These are phyloP conservation scores for Aphelinus atriplicis DNA, from an alignment of 1,140 invertebrate genomes.

Conservation along the genomic window DNA sequence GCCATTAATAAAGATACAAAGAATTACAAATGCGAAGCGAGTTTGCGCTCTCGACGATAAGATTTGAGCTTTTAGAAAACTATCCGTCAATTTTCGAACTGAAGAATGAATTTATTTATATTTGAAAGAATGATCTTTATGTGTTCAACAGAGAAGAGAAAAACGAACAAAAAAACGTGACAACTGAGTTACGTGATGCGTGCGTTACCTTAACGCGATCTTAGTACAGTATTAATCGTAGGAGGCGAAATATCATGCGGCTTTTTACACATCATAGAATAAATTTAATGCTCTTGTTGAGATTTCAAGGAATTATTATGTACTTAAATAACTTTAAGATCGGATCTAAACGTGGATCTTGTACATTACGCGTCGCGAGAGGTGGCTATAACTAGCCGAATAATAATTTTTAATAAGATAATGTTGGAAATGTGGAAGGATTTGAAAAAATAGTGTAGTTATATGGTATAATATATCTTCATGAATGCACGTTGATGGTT, in stretches of 20 bases:
- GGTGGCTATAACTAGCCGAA: constrained; percentile 15
- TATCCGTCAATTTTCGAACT: constrained; percentile 19
- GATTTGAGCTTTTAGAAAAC: constrained; percentile 20
- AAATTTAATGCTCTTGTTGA: constrained; percentile 29
- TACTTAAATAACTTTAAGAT: constrained; percentile 34
- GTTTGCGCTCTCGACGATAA: background rate
- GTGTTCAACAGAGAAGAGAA: constrained; percentile 30
- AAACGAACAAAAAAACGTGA: constrained; percentile 7
- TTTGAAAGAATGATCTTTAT: constrained; percentile 31
- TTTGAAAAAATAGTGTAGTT: too few relatives aligned
- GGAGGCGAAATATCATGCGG: constrained; percentile 6
- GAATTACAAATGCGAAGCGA: background rate
- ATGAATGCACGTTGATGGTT: too few relatives aligned
- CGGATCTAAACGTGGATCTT: constrained; percentile 8
- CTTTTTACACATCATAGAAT: constrained; percentile 24
- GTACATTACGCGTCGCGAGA: constrained; percentile 18
- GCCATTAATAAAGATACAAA: background rate
- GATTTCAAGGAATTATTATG: constrained; percentile 10
- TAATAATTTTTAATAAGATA: constrained; percentile 25
- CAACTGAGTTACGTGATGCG: constrained; percentile 2
- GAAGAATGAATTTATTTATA: constrained; percentile 6
- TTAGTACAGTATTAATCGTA: constrained; percentile 38
- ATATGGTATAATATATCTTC: too few relatives aligned
- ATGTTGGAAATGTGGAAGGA: constrained; percentile 10
- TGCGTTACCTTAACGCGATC: constrained; percentile 8